These are phyloP conservation scores for Epirrhoe alternata DNA, from an alignment of 2,888 invertebrate species.

Conservation along the genomic window DNA sequence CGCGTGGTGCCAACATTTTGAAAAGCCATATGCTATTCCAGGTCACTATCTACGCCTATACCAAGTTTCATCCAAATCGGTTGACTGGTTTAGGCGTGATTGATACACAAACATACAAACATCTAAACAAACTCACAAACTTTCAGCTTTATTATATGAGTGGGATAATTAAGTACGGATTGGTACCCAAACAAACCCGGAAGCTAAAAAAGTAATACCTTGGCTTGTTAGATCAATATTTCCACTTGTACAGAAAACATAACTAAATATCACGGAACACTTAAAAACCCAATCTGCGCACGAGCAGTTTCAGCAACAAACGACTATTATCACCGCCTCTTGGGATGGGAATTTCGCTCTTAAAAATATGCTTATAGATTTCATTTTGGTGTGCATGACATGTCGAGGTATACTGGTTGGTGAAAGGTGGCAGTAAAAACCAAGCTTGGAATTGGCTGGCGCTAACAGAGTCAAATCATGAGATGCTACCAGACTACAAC, in stretches of 20 bases:
- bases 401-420: neutral
- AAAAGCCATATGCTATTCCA: too few relatives aligned
- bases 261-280: slow-evolving; percentile 39
- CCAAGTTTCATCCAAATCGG: too few relatives aligned
- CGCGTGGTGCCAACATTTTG: too few relatives aligned
- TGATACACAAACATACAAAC: too few relatives aligned
- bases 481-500: neutral
- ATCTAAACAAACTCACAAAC: too few relatives aligned
- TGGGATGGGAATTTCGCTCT: slow-evolving; percentile 22
- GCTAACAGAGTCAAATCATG: slow-evolving; percentile 20
- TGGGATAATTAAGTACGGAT: too few relatives aligned
- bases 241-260: slow-evolving; percentile 18
- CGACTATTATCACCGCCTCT: slow-evolving; percentile 50
- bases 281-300: slow-evolving; percentile 57
- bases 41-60: too few relatives aligned
- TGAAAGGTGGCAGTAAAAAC: slow-evolving; percentile 10
- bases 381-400: slow-evolving; percentile 23
- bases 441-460: slow-evolving; percentile 18
- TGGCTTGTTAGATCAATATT: neutral
- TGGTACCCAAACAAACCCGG: too few relatives aligned
- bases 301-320: slow-evolving; percentile 58
- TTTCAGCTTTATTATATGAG: too few relatives aligned
- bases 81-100: too few relatives aligned
- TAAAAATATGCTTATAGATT: slow-evolving; percentile 33
- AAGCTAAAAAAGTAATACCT: too few relatives aligned